phyloP scores from a whole-genome alignment of 1,140 invertebrate genomes.

The Drosophila erecta region DNA sequence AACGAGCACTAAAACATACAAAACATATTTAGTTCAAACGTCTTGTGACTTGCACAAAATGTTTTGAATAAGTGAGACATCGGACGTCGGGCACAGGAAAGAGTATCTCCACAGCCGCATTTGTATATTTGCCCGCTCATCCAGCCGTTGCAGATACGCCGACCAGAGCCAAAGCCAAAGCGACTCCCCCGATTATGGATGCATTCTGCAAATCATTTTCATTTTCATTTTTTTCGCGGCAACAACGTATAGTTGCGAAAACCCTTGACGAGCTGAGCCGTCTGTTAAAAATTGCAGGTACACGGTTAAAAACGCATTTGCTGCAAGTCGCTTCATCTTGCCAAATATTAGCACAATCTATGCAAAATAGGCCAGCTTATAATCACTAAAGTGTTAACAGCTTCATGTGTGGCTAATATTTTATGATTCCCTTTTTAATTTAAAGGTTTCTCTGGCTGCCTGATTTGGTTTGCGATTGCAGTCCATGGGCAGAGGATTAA shows the following conservation, averaged over 20 bases:
- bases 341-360: neutral
- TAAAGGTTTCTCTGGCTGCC: no score
- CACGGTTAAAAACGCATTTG: conserved; percentile 18
- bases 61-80: conserved; percentile 67
- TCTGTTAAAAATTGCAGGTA: conserved; percentile 43
- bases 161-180: conserved; percentile 32
- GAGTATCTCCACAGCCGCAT: conserved; percentile 18
- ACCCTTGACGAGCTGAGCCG: conserved; percentile 58
- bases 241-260: conserved; percentile 57
- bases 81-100: conserved; percentile 12
- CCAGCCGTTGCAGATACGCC: conserved; percentile 8
- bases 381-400: neutral
- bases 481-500: neutral
- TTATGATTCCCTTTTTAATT: no score
- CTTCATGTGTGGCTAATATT: no score
- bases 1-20: conserved; percentile 46
- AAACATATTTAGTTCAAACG: conserved; percentile 71
- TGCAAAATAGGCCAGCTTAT: neutral
- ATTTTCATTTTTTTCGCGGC: conserved; percentile 76
- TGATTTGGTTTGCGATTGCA: neutral
- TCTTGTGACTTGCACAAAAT: conserved; percentile 69
- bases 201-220: conserved; percentile 80
- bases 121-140: conserved; percentile 30
- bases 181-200: conserved; percentile 51
- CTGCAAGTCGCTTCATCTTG: neutral